A percentile compares a stretch with the other conserved stretches of the same genome.
Evolutionary conservation across 2,888 invertebrate species (phyloP).

Genomic region (Drosophila falleni): DNA sequence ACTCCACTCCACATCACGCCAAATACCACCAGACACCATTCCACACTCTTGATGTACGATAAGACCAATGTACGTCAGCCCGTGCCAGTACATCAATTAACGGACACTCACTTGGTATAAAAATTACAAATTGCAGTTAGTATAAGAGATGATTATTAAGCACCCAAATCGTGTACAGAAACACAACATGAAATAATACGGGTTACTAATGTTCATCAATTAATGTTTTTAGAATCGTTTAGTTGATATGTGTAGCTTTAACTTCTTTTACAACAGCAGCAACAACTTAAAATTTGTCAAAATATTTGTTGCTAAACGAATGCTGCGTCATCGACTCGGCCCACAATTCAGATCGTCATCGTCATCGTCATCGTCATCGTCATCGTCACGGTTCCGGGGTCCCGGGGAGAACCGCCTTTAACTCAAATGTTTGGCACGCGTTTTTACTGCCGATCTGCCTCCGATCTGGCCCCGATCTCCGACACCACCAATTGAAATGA

Average conservation of each 20-base stretch:
- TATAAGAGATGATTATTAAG: too few species aligned
- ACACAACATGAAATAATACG: too few species aligned
- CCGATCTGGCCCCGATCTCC: slow-evolving; percentile 33
- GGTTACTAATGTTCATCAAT: background rate
- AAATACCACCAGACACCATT: too few species aligned
- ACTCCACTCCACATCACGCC: slow-evolving; percentile 47
- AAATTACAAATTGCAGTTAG: background rate
- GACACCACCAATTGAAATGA: slow-evolving; percentile 70
- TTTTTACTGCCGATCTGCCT: slow-evolving; percentile 41
- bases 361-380: slow-evolving; percentile 34
- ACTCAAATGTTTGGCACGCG: slow-evolving; percentile 73
- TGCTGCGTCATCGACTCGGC: slow-evolving; percentile 45
- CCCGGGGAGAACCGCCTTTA: slow-evolving; percentile 36
- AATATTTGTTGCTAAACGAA: slow-evolving; percentile 45
- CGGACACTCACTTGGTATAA: slow-evolving; percentile 13
- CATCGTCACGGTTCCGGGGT: slow-evolving; percentile 51
- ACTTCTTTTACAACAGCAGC: background rate
- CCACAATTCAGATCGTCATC: slow-evolving; percentile 13
- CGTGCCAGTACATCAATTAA: slow-evolving; percentile 45
- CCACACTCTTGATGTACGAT: slow-evolving; percentile 33
- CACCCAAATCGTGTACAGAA: too few species aligned
- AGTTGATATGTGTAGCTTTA: background rate
- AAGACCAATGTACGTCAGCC: slow-evolving; percentile 32
- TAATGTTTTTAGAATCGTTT: background rate
- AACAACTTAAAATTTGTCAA: slow-evolving; percentile 44